phyloP scores from a whole-genome alignment of 23 tunicate genomes.

The Oikopleura albicans region DNA sequence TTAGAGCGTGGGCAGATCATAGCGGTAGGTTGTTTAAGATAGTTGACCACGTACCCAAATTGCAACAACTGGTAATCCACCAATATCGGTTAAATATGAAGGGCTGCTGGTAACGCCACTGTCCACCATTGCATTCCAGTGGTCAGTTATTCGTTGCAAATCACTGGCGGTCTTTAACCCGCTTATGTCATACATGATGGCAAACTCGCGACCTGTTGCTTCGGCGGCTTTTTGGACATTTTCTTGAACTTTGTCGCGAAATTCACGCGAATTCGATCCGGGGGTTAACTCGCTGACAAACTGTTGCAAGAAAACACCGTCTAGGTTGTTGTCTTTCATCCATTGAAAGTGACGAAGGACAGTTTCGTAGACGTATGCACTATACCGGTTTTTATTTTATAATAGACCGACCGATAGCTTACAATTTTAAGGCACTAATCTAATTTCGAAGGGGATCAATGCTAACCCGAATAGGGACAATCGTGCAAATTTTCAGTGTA shows the following conservation, averaged over 20 bases:
- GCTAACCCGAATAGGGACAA: too few species aligned
- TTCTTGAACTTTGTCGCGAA: background rate
- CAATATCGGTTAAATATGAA: background rate
- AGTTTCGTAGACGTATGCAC: too few species aligned
- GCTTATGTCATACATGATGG: background rate
- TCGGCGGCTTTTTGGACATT: background rate
- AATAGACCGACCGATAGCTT: too few species aligned
- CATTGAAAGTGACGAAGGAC: background rate
- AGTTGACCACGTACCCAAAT: background rate
- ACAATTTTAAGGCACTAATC: too few species aligned
- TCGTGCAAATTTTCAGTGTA: too few species aligned
- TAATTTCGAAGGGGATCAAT: too few species aligned
- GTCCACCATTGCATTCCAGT: background rate
- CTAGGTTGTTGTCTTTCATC: background rate
- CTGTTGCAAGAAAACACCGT: background rate
- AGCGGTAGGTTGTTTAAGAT: too few species aligned
- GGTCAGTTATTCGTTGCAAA: background rate
- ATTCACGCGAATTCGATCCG: background rate
- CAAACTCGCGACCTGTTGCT: background rate
- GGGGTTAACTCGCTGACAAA: background rate
- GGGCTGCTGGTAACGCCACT: background rate
- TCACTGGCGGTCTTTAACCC: background rate
- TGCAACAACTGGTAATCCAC: background rate
- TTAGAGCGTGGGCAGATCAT: too few species aligned
- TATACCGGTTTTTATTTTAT: too few species aligned